Evolutionary conservation across 2,888 invertebrate genomes (phyloP).

Genomic region (Biston betularia): DNA sequence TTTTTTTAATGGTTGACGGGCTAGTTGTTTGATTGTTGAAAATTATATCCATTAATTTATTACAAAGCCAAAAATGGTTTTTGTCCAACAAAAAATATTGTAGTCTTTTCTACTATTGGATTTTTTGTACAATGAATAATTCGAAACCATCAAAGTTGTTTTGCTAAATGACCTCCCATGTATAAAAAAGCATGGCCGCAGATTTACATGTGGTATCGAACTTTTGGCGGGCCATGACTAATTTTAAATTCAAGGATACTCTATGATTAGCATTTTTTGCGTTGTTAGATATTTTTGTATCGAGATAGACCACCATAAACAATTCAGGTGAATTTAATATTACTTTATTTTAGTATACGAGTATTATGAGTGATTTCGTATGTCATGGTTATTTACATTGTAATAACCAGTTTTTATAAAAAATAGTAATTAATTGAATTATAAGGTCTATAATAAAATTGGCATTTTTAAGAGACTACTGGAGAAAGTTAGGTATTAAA

Average conservation of each 20-base stretch:
- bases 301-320: slow-evolving; percentile 15
- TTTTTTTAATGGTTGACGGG: too few species aligned
- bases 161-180: slow-evolving; percentile 46
- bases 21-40: too few species aligned
- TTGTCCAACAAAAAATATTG: slow-evolving; percentile 20
- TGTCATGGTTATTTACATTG: not conserved
- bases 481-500: not conserved
- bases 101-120: slow-evolving; percentile 18
- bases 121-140: slow-evolving; percentile 36
- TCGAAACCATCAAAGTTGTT: slow-evolving; percentile 41
- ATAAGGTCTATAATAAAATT: too few species aligned
- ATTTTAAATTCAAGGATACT: slow-evolving; percentile 68
- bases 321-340: slow-evolving; percentile 10
- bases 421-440: too few species aligned
- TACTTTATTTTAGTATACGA: slow-evolving; percentile 3
- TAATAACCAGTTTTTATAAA: too few species aligned
- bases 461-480: not conserved
- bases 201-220: slow-evolving; percentile 70
- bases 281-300: slow-evolving; percentile 36
- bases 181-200: slow-evolving; percentile 46
- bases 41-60: not conserved
- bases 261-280: slow-evolving; percentile 55
- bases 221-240: slow-evolving; percentile 58
- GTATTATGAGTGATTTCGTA: not conserved
- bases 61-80: slow-evolving; percentile 6